Evolutionary conservation across 2,888 invertebrate species (phyloP), one percentile per base, ranked within the genome.

Genomic region (Drosophila barbarae): DNA sequence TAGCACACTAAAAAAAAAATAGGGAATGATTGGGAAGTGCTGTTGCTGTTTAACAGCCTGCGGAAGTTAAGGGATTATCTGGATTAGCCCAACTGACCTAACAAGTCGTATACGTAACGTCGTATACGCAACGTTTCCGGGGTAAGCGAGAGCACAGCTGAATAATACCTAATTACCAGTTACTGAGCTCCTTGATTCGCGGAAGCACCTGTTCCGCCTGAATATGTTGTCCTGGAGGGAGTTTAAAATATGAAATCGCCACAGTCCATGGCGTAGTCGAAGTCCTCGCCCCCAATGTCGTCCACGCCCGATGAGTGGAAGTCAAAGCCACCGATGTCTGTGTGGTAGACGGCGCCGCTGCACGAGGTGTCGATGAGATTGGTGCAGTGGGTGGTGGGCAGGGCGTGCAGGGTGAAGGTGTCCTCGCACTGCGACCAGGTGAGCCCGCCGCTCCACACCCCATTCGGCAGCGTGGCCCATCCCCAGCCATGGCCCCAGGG

Each of bases 401-500:
- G 91, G 36, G 92, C 93, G 84, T 93, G 92, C 41, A 93, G 90
- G 2, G 92, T 92, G 85, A 93, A 93, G 78, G 92, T 92, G n/a
- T 92, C 92, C 44, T 93, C 92, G 64, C 92, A 92, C 86, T 93
- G 93, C 1, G 93, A 92, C 92, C 92, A 93, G 60, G 92, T 92
- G 6, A 93, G 88, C 38, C 92, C 92, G 83, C 92, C 92, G 76
- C 92, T 92, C 92, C 92, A 92, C 2, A 92, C 92, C 9, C 92
- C 92, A 65, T 92, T 93, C 12, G 92, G 92, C 78, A 93, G 86
- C 13, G 92, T 93, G 57, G 93, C 93, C 93, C 93, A 94, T 3
- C 94, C 94, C 93, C 93, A 94, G 47, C 94, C 94, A 77, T 94
- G 94, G 5, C 94, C 94, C 94, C 94, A 94, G 50, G 88, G 89